A percentile compares a stretch with the other conserved stretches of the same genome.
Evolutionary conservation across 2,113 vertebrate genomes (phyloP).

Genomic region (Pygoscelis antarcticus): DNA sequence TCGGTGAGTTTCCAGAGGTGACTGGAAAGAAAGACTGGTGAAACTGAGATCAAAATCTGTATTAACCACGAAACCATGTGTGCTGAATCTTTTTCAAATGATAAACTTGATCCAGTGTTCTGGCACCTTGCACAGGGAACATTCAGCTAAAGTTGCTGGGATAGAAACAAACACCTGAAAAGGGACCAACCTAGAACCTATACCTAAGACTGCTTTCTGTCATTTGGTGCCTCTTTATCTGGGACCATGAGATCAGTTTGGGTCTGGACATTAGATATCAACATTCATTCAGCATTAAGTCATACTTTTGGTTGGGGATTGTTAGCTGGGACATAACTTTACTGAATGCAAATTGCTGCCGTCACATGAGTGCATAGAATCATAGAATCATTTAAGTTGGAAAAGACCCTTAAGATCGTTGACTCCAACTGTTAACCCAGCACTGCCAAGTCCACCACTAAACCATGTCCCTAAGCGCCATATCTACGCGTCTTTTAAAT

Average conservation of each 20-base stretch:
- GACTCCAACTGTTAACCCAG: not conserved
- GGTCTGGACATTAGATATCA: not conserved
- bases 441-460: not conserved
- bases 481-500: not conserved
- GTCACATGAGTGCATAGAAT: not conserved
- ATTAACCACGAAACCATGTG: not conserved
- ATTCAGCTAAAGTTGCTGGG: not conserved
- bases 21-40: not conserved
- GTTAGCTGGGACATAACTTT: not conserved
- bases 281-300: not conserved
- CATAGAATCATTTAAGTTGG: not conserved
- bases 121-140: not conserved
- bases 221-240: not conserved
- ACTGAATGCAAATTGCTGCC: not conserved
- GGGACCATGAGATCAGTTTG: not conserved
- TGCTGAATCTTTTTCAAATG: not conserved
- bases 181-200: not conserved
- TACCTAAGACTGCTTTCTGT: not conserved
- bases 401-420: not conserved
- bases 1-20: not conserved
- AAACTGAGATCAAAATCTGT: not conserved
- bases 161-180: not conserved
- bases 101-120: not conserved
- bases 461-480: not conserved
- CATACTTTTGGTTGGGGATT: not conserved